A percentile compares a stretch with the other conserved stretches of the same genome.
phyloP scores from a whole-genome alignment of 1,140 invertebrate genomes.

The Heterodera carotae region DNA sequence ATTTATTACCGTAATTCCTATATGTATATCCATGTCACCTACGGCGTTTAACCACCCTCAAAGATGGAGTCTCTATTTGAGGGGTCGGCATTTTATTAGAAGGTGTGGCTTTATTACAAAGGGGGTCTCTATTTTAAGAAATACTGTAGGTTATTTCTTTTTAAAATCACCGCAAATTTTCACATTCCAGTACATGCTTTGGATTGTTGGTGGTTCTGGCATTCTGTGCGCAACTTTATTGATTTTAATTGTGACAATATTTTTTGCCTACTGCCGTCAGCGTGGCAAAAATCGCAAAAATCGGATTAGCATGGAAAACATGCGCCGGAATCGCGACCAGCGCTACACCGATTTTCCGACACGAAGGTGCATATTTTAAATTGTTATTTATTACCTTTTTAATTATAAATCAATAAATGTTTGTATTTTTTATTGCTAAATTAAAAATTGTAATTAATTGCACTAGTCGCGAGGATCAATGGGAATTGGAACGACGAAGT shows the following conservation, averaged over 20 bases:
- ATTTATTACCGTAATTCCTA: too few species aligned
- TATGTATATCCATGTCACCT: too few species aligned
- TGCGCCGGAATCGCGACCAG: conserved; percentile 40
- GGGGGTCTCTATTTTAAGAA: conserved; percentile 5
- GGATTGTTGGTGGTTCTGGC: conserved; percentile 34
- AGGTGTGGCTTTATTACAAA: too few species aligned
- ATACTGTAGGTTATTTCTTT: too few species aligned
- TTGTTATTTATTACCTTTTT: too few species aligned
- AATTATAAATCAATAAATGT: too few species aligned
- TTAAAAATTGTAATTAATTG: conserved; percentile 23
- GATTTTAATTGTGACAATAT: conserved; percentile 23
- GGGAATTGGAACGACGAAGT: conserved; percentile 64
- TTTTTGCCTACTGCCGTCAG: conserved; percentile 41
- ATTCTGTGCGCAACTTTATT: conserved; percentile 40
- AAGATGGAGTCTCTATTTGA: too few species aligned
- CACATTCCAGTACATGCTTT: conserved; percentile 23
- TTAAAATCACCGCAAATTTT: background rate
- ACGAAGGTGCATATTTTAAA: conserved; percentile 27
- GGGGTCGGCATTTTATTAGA: too few species aligned
- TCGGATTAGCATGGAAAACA: conserved; percentile 37
- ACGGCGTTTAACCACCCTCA: too few species aligned
- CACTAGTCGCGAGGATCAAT: conserved; percentile 53
- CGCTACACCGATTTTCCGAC: conserved; percentile 61
- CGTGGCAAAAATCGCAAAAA: conserved; percentile 43
- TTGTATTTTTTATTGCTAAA: background rate